A percentile compares a stretch with the other conserved stretches of the same genome.
phyloP scores from a whole-genome alignment of 2,888 invertebrate species.

The Adelognathus sp. region DNA sequence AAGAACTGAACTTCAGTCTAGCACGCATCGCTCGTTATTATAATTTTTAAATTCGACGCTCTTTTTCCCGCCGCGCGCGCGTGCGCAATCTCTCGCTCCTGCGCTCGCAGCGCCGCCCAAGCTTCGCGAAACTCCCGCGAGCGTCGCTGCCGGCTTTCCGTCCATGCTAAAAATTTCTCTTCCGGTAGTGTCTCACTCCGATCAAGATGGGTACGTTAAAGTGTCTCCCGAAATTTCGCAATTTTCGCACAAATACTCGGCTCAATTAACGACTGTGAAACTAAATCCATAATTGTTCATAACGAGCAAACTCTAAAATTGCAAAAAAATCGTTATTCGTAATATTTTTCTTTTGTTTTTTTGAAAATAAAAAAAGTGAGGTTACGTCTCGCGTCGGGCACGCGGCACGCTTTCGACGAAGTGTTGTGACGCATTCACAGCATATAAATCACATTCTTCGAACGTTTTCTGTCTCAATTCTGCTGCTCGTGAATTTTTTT shows the following conservation, averaged over 20 bases:
- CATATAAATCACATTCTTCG: not conserved
- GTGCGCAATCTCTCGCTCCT: conserved; percentile 6
- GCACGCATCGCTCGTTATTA: too few species aligned
- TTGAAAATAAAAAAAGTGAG: conserved; percentile 15
- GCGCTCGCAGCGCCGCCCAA: too few species aligned
- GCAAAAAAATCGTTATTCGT: not conserved
- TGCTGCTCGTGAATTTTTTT: not conserved
- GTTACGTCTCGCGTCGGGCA: conserved; percentile 13
- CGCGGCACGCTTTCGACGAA: conserved; percentile 17
- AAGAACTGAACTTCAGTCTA: too few species aligned
- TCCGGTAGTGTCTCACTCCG: conserved; percentile 69
- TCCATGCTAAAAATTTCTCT: conserved; percentile 64
- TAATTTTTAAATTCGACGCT: not conserved
- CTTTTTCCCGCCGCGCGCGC: conserved; percentile 1
- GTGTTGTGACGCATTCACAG: conserved; percentile 34
- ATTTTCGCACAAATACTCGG: conserved; percentile 11
- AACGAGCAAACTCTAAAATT: not conserved
- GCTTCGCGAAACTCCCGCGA: not conserved
- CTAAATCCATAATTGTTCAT: not conserved
- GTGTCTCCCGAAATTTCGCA: conserved; percentile 44
- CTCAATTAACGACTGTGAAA: not conserved
- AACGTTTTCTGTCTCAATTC: not conserved
- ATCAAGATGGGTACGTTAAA: conserved; percentile 73
- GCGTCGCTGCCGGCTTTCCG: conserved; percentile 57
- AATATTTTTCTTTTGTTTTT: not conserved